phyloP scores from a whole-genome alignment of 2,113 vertebrate species.

The Pomatostomus ruficeps region DNA sequence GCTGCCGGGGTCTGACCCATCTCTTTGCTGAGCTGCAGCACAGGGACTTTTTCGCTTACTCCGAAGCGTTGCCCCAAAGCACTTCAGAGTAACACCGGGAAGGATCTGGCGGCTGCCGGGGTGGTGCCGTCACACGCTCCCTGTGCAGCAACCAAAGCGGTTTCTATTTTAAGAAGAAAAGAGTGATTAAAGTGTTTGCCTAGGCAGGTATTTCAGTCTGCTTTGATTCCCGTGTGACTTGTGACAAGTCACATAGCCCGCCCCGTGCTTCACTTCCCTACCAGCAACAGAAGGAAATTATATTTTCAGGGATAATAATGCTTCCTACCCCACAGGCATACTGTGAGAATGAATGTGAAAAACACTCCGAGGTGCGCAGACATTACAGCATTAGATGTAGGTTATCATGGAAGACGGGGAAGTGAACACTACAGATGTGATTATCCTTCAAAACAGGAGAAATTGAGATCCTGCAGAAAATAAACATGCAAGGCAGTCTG shows the following conservation, averaged over 20 bases:
- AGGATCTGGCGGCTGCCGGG: not conserved
- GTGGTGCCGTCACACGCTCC: not conserved
- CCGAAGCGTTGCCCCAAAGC: not conserved
- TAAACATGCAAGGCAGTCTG: not conserved
- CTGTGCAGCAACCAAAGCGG: not conserved
- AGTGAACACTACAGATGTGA: not conserved
- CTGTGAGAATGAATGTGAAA: not conserved
- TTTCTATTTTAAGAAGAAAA: slow-evolving; percentile 25
- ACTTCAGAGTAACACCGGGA: not conserved
- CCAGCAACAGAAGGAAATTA: not conserved
- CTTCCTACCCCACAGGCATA: not conserved
- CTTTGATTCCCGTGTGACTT: not conserved
- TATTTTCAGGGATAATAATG: not conserved
- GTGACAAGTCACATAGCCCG: not conserved
- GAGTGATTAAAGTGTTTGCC: slow-evolving; percentile 34
- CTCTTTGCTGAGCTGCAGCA: not conserved
- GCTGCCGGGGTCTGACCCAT: not conserved
- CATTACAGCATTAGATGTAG: not conserved
- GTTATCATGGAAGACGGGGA: not conserved
- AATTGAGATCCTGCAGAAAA: not conserved
- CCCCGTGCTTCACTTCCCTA: not conserved
- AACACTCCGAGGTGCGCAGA: not conserved
- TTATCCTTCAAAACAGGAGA: not conserved
- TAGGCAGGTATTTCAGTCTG: slow-evolving; percentile 23
- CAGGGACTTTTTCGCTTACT: not conserved